Evolutionary conservation across 2,113 vertebrate genomes (phyloP).

Genomic region (Bungarus multicinctus): DNA sequence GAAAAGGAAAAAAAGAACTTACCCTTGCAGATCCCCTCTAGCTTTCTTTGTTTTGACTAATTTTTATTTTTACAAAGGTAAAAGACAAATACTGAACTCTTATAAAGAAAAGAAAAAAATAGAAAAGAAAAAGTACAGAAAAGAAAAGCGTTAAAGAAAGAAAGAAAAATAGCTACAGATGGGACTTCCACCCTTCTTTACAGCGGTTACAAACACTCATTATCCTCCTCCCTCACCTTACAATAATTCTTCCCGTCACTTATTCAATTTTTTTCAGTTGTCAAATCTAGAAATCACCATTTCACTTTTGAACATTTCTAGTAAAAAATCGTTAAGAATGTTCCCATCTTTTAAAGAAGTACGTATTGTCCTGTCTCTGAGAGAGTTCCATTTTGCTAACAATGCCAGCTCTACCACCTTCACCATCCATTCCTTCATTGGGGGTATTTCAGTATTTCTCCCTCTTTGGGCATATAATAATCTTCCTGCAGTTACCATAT

Average conservation of each 20-base stretch:
- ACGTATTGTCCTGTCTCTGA: not conserved
- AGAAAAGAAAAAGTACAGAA: not conserved
- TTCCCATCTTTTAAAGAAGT: not conserved
- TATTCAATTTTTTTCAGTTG: not conserved
- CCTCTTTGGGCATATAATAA: not conserved
- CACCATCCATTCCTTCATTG: not conserved
- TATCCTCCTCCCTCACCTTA: not conserved
- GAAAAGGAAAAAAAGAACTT: slow-evolving; percentile 11
- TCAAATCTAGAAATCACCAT: not conserved
- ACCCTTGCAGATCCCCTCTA: not conserved
- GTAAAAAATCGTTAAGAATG: not conserved
- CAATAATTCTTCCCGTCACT: not conserved
- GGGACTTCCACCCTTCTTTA: not conserved
- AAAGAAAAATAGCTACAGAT: not conserved
- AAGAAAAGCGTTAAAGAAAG: not conserved
- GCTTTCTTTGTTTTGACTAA: not conserved
- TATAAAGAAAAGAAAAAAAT: not conserved
- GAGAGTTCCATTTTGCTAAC: not conserved
- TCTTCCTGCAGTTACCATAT: not conserved
- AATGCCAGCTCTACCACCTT: not conserved
- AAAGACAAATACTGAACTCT: not conserved
- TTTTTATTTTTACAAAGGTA: not conserved
- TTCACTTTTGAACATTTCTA: not conserved
- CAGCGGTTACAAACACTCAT: not conserved
- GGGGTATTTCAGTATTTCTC: not conserved